Conservation (phyloP, 2,888 invertebrate genomes). For the Fissipunctia ypsillon region DNA sequence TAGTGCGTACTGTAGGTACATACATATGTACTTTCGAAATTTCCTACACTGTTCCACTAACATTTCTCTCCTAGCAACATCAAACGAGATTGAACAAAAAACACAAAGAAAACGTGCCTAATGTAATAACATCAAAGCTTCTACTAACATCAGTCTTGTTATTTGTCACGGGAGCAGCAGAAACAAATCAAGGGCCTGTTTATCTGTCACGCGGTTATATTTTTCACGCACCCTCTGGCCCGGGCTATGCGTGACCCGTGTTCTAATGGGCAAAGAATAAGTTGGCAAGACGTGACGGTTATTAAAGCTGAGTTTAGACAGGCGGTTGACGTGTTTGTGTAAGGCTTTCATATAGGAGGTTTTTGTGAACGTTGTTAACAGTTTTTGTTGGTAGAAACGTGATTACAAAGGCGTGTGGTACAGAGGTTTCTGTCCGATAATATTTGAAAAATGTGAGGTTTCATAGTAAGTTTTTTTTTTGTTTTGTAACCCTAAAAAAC, state of each 20-base stretch:
- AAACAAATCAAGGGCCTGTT: slow-evolving; percentile 79
- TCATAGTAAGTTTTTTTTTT: neutral
- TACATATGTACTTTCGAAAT: neutral
- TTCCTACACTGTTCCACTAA: slow-evolving; percentile 5
- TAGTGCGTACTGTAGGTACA: neutral
- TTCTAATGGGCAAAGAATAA: slow-evolving; percentile 67
- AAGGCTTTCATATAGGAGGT: slow-evolving; percentile 13
- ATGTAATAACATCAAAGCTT: slow-evolving; percentile 59
- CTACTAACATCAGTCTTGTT: slow-evolving; percentile 68
- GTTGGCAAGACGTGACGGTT: slow-evolving; percentile 61
- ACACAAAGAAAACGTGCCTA: slow-evolving; percentile 53
- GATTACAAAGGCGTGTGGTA: neutral
- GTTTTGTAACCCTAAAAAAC: neutral
- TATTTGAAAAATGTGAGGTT: neutral
- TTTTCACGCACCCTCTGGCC: slow-evolving; percentile 76
- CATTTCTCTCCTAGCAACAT: slow-evolving; percentile 21
- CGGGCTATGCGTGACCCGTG: slow-evolving; percentile 74
- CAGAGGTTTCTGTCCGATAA: neutral
- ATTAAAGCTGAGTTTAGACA: slow-evolving; percentile 47
- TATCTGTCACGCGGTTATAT: slow-evolving; percentile 78
- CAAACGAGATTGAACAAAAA: slow-evolving; percentile 53
- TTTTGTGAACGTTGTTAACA: slow-evolving; percentile 24
- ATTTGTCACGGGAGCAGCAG: slow-evolving; percentile 71
- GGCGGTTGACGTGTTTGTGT: slow-evolving; percentile 32
- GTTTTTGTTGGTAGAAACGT: slow-evolving; percentile 16